Evolutionary conservation across 2,888 invertebrate species (phyloP).

Genomic region (Agonopterix arenella): DNA sequence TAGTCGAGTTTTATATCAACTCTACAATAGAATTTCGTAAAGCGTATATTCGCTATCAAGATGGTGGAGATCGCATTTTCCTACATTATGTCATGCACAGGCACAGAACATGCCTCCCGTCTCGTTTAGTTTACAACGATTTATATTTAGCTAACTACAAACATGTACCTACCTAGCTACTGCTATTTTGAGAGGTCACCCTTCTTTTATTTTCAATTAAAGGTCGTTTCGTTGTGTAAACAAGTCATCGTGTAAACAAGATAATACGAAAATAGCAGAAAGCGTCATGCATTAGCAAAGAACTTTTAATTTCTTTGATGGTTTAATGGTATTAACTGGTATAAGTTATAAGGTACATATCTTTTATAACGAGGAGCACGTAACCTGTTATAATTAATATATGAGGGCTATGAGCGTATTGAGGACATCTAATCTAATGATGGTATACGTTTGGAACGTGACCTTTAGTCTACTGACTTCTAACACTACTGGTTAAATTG

Average conservation of each 20-base stretch:
- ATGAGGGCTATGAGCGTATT: too few species aligned
- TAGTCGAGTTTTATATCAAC: too few species aligned
- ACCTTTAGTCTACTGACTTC: too few species aligned
- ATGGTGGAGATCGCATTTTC: too few species aligned
- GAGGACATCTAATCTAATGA: conserved; percentile 13
- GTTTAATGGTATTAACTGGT: conserved; percentile 3
- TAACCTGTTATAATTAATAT: too few species aligned
- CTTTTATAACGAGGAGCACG: not conserved
- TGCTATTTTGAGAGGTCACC: conserved; percentile 58
- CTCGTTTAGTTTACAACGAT: conserved; percentile 25
- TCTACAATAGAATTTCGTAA: too few species aligned
- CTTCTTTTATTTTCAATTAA: conserved; percentile 47
- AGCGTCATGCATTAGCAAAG: conserved; percentile 16
- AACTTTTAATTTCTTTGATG: conserved; percentile 13
- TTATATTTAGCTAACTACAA: conserved; percentile 51
- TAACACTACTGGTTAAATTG: too few species aligned
- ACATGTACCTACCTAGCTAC: conserved; percentile 21
- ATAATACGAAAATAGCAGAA: conserved; percentile 18
- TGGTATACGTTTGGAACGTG: not conserved
- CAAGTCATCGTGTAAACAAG: conserved; percentile 15
- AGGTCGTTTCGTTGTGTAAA: conserved; percentile 8
- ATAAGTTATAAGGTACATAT: not conserved
- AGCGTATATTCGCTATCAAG: too few species aligned
- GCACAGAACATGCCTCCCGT: conserved; percentile 19
- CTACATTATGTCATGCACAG: conserved; percentile 42